Base-by-base conservation (phyloP, 2,888 invertebrate genomes). In the Hypomecis atomaria region DNA sequence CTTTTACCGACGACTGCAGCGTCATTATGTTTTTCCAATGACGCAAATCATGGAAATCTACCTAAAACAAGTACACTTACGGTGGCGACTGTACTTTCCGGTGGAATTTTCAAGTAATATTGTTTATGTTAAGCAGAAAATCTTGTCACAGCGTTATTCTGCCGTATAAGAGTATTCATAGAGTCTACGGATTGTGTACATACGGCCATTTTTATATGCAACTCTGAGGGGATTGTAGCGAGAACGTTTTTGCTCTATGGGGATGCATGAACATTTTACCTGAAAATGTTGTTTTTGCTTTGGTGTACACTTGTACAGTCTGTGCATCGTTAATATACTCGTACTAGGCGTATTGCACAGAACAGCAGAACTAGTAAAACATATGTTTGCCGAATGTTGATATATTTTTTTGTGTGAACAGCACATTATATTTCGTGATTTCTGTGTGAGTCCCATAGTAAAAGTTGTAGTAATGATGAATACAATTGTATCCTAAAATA, bases 71-170 rank as follows among this genome's bases (percentile, higher is more conserved):
- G 44, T 42, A 54, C 60, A 58, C 65, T 61, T 48, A 40, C 43
- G 60, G 13, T 13, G 38, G 59, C 60, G 57, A 67, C 69, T 62
- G 66, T 67, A 67, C 67, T 59, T 60, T 40, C 55, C 36, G 71
- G 75, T 76, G 75, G 77, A 78, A 78, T 83, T 83, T 80, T 77
- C 78, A 79, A 82, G 84, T 88, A 85, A 88, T 85, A 89, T 86
- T 88, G 87, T 89, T 90, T 89, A 90, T 88, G 89, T 77, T 89
- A 89, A 90, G 89, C 83, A 86, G 89, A 87, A 86, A 89, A 87
- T 88, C 89, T 88, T 90, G 90, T 89, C 87, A 75, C 78, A 80
- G 78, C 79, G 82, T 78, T 80, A 84, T 83, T 80, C 75, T 70
- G 71, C 76, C 74, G 74, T 79, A 78, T 78, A 66, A 57, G 59